Base-by-base conservation (phyloP, 2,113 vertebrate genomes). In the Melozone crissalis region DNA sequence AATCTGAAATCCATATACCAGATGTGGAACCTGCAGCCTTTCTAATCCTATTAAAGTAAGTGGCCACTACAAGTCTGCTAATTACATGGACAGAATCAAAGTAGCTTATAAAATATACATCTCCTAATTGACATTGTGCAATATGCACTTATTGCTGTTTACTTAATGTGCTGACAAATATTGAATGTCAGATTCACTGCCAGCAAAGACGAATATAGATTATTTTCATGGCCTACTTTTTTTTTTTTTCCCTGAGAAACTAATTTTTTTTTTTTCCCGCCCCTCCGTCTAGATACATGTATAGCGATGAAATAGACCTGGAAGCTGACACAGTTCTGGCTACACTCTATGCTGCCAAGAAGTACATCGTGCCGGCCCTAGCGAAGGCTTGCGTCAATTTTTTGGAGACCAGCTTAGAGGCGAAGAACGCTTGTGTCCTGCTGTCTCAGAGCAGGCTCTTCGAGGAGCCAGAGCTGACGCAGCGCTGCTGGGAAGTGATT, bases 11-110 rank as follows among this genome's bases (percentile, higher is more conserved):
- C 97, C 99, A 99, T 96, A 99, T 99, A 93, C 99, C 99, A 79
- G 99, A 99, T 97, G 99, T 99, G 98, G 99, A 99, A 97, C 99
- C 99, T 74, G 98, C 99, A 73, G 99, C 99, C 87, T 99, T 99
- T 96, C 98, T 99, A 89, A 99, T 99, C 97, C 97, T 99, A 97
- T 97, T 99, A 94, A 99, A 99, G 99, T 99, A 98, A 99, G 99
- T 97, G 93, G 92, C 95, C 82, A 81, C 89, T 97, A 84, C 90
- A 90, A 95, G 78, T 93, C 94, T 88, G 57, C 93, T 94, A 96
- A 97, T 97, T 87, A 96, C 21, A 33, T 14, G 87, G 95, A 65
- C 71, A 59, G 79, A 95, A 94, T 96, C 90, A 94, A 94, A 96
- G 92, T 93, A 94, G 96, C 92, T 97, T 96, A 96, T 96, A 95